phyloP scores from a whole-genome alignment of 2,888 invertebrate species.

The Carcina quercana region DNA sequence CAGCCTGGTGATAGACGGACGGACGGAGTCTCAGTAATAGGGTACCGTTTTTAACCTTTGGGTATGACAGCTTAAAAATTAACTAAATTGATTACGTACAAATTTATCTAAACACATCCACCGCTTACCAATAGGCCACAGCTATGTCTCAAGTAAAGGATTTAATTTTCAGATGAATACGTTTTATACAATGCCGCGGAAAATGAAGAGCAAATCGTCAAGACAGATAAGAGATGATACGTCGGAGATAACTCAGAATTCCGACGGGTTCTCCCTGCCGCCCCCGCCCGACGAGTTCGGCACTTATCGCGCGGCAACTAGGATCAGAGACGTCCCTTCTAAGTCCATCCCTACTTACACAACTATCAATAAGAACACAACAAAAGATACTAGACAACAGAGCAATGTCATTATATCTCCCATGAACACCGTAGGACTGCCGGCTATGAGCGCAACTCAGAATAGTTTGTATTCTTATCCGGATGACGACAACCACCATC shows the following conservation, averaged over 20 bases:
- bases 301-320: slow-evolving; percentile 51
- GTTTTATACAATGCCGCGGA: slow-evolving; percentile 66
- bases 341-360: slow-evolving; percentile 52
- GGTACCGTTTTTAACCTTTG: too few species aligned
- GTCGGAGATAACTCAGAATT: slow-evolving; percentile 59
- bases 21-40: too few species aligned
- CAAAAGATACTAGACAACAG: slow-evolving; percentile 38
- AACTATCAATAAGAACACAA: slow-evolving; percentile 44
- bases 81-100: too few species aligned
- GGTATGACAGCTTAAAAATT: too few species aligned
- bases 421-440: slow-evolving; percentile 59
- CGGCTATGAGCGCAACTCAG: slow-evolving; percentile 45
- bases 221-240: slow-evolving; percentile 57
- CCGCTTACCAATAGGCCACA: too few species aligned
- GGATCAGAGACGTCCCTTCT: slow-evolving; percentile 50
- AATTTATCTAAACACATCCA: too few species aligned
- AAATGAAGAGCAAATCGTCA: slow-evolving; percentile 47
- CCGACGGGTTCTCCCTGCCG: slow-evolving; percentile 61
- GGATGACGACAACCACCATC: slow-evolving; percentile 49
- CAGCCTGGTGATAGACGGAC: too few species aligned
- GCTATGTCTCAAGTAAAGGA: too few species aligned
- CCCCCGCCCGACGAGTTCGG: slow-evolving; percentile 66
- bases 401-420: slow-evolving; percentile 41
- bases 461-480: slow-evolving; percentile 53
- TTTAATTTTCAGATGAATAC: slow-evolving; percentile 53